Conservation (phyloP, 2,888 invertebrate species). For the Conops quadrifasciatus region DNA sequence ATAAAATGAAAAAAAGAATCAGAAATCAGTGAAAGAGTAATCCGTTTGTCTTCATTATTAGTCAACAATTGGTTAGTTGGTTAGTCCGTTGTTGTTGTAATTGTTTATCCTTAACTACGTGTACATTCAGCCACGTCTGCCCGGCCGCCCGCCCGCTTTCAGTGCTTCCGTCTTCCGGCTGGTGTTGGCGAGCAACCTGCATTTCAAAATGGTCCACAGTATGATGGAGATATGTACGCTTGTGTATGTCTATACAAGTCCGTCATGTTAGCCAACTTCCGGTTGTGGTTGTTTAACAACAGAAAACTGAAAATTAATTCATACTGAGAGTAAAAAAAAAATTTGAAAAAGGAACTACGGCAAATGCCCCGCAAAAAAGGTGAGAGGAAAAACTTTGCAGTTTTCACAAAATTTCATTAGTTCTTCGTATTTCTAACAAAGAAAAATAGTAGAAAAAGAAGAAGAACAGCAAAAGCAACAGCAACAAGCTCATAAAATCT, state of each 20-base stretch:
- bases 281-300: conserved; percentile 34
- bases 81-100: not conserved
- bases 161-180: conserved; percentile 3
- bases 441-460: not conserved
- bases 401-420: conserved; percentile 33
- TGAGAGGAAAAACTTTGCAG: conserved; percentile 15
- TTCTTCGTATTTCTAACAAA: not conserved
- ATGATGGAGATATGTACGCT: too few relatives aligned
- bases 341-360: too few relatives aligned
- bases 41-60: conserved; percentile 38
- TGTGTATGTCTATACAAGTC: too few relatives aligned
- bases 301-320: conserved; percentile 15
- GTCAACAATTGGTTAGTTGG: conserved; percentile 27
- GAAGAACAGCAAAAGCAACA: not conserved
- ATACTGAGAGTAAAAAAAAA: not conserved
- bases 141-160: not conserved
- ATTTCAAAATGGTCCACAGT: conserved; percentile 25
- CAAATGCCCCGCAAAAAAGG: too few relatives aligned
- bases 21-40: conserved; percentile 25
- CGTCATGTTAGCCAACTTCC: conserved; percentile 26
- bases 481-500: conserved; percentile 5
- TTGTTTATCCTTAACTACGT: conserved; percentile 15
- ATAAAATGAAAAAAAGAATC: not conserved
- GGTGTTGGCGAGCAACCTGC: not conserved
- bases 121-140: not conserved